A percentile compares a stretch with the other conserved stretches of the same genome.
These are phyloP conservation scores for Ostrea edulis DNA, from an alignment of 1,140 invertebrate genomes.

Conservation along the genomic window DNA sequence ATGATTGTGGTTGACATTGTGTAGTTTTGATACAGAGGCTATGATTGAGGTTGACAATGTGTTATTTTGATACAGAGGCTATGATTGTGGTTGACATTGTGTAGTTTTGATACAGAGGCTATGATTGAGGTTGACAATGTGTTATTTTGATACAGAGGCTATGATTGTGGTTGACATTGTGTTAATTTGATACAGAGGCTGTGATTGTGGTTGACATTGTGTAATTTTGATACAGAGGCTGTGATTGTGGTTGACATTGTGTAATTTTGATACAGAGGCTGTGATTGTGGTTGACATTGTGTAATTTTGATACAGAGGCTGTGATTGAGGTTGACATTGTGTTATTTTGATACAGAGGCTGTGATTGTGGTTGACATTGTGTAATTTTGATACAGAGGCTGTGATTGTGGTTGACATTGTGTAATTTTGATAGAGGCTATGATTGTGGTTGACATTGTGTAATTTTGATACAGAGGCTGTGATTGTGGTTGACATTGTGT, in stretches of 20 bases:
- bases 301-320: constrained; percentile 83
- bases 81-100: constrained; percentile 89
- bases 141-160: constrained; percentile 83
- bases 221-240: constrained; percentile 83
- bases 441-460: constrained; percentile 87
- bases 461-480: constrained; percentile 85
- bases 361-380: constrained; percentile 89
- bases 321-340: constrained; percentile 89
- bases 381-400: constrained; percentile 83
- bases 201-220: constrained; percentile 89
- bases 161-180: constrained; percentile 89
- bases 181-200: constrained; percentile 83
- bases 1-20: constrained; percentile 89
- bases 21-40: constrained; percentile 83
- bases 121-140: constrained; percentile 89
- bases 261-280: constrained; percentile 83
- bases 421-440: constrained; percentile 85
- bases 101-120: constrained; percentile 83
- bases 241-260: constrained; percentile 89
- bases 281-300: constrained; percentile 89
- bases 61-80: constrained; percentile 83
- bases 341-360: constrained; percentile 83
- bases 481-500: constrained; percentile 87
- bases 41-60: constrained; percentile 89
- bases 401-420: constrained; percentile 89